Evolutionary conservation across 2,113 vertebrate species (phyloP).

Genomic region (Alligator mississippiensis): DNA sequence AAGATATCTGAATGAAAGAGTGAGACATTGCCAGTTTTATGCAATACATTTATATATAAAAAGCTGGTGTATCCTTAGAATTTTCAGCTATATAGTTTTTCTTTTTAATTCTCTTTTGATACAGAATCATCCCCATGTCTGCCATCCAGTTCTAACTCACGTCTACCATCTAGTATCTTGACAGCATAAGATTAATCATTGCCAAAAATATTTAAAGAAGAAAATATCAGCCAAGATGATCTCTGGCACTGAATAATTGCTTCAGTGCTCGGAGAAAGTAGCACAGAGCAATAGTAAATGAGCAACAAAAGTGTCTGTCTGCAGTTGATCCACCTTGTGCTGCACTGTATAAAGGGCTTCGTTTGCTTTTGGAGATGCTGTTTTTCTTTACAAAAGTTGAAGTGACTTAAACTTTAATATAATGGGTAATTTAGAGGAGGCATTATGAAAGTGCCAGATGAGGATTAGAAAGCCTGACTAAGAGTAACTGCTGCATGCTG

Average conservation of each 20-base stretch:
- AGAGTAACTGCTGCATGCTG: neutral
- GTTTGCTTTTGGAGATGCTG: neutral
- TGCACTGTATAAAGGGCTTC: neutral
- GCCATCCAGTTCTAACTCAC: neutral
- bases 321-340: neutral
- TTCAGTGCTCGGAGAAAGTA: neutral
- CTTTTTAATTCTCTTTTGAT: neutral
- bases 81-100: neutral
- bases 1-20: neutral
- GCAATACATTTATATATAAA: neutral
- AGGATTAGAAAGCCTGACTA: neutral
- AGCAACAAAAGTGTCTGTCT: neutral
- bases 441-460: neutral
- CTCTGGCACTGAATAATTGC: neutral
- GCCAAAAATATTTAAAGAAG: neutral
- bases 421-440: neutral
- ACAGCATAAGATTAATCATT: slow-evolving; percentile 8
- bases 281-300: neutral
- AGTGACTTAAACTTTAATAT: neutral
- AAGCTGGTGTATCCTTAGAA: neutral
- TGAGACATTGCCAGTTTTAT: neutral
- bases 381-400: neutral
- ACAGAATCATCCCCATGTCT: slow-evolving; percentile 3
- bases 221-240: neutral
- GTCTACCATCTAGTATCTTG: neutral